phyloP scores from a whole-genome alignment of 2,888 invertebrate genomes.

The Cotesia congregata region DNA sequence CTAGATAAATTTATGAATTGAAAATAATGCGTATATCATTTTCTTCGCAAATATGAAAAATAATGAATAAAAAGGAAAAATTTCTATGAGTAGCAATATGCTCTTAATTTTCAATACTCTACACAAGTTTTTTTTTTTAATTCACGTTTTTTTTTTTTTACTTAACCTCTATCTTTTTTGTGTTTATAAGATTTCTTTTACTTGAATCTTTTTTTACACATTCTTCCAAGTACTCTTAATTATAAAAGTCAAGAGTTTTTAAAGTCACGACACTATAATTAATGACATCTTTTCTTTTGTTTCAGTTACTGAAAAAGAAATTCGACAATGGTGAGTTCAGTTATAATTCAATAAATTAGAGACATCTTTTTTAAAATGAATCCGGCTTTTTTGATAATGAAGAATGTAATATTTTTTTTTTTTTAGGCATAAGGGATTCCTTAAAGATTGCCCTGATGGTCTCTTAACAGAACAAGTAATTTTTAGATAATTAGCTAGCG shows the following conservation, averaged over 20 bases:
- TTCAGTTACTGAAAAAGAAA: conserved; percentile 91
- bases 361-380: not conserved
- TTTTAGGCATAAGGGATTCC: conserved; percentile 93
- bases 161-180: too few relatives aligned
- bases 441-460: conserved; percentile 96
- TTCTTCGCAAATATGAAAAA: too few relatives aligned
- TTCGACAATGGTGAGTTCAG: conserved; percentile 85
- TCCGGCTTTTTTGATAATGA: conserved; percentile 18
- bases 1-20: too few relatives aligned
- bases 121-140: too few relatives aligned
- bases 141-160: too few relatives aligned
- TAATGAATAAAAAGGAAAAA: too few relatives aligned
- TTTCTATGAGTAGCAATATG: too few relatives aligned
- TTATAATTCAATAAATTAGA: conserved; percentile 11
- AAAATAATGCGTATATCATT: too few relatives aligned
- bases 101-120: too few relatives aligned
- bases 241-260: not conserved
- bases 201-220: too few relatives aligned
- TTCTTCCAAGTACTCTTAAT: too few relatives aligned
- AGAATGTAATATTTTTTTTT: not conserved
- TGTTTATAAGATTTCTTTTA: too few relatives aligned
- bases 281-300: conserved; percentile 68
- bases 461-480: conserved; percentile 93
- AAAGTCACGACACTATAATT: conserved; percentile 29
- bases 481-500: conserved; percentile 35